Percentiles rank a stretch among this genome's conserved stretches.
These are phyloP conservation scores for Drosophila tristis DNA, from an alignment of 1,140 invertebrate genomes.

Conservation along the genomic window DNA sequence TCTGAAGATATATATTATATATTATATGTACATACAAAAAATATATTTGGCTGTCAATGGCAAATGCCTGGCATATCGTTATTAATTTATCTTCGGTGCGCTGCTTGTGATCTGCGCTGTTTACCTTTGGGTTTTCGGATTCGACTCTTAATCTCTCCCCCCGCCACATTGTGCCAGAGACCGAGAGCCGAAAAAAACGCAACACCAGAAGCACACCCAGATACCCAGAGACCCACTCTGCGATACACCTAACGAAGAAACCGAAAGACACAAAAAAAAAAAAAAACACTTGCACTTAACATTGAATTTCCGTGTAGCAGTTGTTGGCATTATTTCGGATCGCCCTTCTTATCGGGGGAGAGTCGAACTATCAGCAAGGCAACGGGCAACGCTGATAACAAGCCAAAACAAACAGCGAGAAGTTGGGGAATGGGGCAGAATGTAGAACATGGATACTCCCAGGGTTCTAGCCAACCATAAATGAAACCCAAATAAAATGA, in stretches of 20 bases:
- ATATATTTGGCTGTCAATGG: constrained; percentile 35
- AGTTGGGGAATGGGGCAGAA: neutral
- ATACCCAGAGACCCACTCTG: too few species aligned
- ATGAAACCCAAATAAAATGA: too few species aligned
- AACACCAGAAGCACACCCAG: constrained; percentile 3
- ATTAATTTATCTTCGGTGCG: constrained; percentile 22
- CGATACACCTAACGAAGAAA: too few species aligned
- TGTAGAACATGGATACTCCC: neutral
- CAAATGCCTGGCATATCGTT: constrained; percentile 34
- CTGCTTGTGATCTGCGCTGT: constrained; percentile 2
- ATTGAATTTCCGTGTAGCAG: constrained; percentile 37
- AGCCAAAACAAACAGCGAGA: constrained; percentile 44
- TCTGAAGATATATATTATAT: constrained; percentile 31
- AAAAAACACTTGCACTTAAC: constrained; percentile 47
- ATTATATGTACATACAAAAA: constrained; percentile 20
- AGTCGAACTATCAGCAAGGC: constrained; percentile 44
- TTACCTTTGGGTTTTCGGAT: constrained; percentile 38
- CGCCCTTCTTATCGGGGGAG: constrained; percentile 23
- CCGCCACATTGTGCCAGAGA: neutral
- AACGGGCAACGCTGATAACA: constrained; percentile 33
- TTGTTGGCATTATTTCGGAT: constrained; percentile 8
- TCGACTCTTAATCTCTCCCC: constrained; percentile 20
- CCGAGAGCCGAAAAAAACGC: neutral
- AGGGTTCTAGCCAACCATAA: too few species aligned
- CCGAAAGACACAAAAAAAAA: constrained; percentile 7